These are phyloP conservation scores for Enhydra lutris DNA, from an alignment of 2,113 vertebrate genomes.

Conservation along the genomic window DNA sequence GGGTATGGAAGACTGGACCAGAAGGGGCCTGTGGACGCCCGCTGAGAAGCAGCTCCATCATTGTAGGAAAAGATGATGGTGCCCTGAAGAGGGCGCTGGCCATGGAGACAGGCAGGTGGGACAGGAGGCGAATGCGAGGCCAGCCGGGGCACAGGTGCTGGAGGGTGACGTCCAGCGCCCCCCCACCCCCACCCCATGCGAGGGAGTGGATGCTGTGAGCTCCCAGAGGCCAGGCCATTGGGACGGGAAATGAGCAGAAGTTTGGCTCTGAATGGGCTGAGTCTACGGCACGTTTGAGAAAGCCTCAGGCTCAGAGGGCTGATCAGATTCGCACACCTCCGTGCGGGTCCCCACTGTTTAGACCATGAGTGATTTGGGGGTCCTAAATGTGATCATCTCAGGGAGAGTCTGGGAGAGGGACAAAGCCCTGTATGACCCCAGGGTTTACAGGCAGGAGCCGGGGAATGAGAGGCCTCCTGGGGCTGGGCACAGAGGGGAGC, in stretches of 20 bases:
- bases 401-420: neutral
- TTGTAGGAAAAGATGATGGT: neutral
- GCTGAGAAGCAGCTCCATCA: neutral
- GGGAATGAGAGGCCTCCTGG: neutral
- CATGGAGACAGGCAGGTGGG: neutral
- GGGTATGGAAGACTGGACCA: neutral
- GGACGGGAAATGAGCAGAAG: too few species aligned
- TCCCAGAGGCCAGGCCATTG: fast-evolving
- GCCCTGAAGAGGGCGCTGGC: neutral
- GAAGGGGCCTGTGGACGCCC: fast-evolving
- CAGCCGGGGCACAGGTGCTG: fast-evolving
- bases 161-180: too few species aligned
- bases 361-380: too few species aligned
- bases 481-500: fast-evolving
- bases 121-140: neutral
- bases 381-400: neutral
- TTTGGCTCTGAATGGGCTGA: neutral
- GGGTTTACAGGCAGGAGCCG: neutral
- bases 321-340: fast-evolving
- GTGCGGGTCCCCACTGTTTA: neutral
- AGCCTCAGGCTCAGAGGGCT: neutral
- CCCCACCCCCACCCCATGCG: neutral
- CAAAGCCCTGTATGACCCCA: neutral
- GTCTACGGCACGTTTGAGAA: neutral
- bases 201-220: neutral